Base-by-base conservation (phyloP, 2,888 invertebrate species). In the Iselma pallidipennis region DNA sequence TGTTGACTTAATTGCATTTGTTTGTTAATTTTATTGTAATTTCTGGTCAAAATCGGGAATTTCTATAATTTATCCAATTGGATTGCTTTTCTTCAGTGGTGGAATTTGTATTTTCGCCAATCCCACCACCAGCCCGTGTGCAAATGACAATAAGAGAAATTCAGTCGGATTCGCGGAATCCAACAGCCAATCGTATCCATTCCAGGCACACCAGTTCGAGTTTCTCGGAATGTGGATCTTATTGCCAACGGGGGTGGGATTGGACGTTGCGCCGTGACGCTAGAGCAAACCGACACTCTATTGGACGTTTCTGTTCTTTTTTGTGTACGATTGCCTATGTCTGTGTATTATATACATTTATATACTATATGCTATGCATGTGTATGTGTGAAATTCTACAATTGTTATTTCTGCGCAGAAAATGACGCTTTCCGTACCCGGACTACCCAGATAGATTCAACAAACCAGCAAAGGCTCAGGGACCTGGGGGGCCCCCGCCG, bases 141-240 rank as follows among this genome's bases (percentile, higher is more conserved):
- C 45, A 45, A 81, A 80, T 81, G 80, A 80, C 80, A 81, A 81
- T 80, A 77, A 74, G 78, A 80, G 80, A 81, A 81, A 80, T 80
- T 53, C 78, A 74, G 76, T 73, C 74, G 76, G 79, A 80, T 80
- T 80, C 80, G 80, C 75, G 79, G 78, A 78, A 74, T 74, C 73
- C 67, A 67, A 58, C 72, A 68, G 70, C 80, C 81, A 80, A 81
- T 81, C 72, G 76, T 71, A 75, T 76, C 76, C 78, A 76, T 76
- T 76, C 45, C 45, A 45, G 76, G 76, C 77, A 75, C 75, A 60
- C 45, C 45, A 50, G 72, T 72, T 73, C 71, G 78, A 80, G 78
- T 80, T 80, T 80, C 80, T 80, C 78, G 78, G 74, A 78, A 77
- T 79, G 79, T 77, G 76, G 78, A 78, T 78, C 79, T 78, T 78